Base-by-base conservation (phyloP, 2,888 invertebrate species). In the Lomographa bimaculata region DNA sequence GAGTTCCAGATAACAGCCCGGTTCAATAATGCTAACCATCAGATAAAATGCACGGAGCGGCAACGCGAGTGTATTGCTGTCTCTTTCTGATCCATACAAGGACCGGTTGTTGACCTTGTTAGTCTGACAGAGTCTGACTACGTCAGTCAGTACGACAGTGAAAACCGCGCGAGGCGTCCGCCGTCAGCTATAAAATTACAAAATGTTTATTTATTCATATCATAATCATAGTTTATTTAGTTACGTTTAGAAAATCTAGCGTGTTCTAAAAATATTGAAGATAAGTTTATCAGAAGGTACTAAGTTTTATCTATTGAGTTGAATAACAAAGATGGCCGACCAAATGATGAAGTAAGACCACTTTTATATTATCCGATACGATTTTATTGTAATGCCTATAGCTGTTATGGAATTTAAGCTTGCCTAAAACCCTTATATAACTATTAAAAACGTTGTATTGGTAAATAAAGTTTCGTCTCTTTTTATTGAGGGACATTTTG, bases 291-390 rank as follows among this genome's bases (percentile, higher is more conserved):
- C 14, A 10, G 4, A 20, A n/a, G n/a, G n/a, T n/a, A n/a, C n/a
- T 14, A 8, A 7, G 7, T 17, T 24, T 29, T 14, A 11, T 23
- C 8, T 6, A 7, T n/a, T 18, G 11, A 30, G 10, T 5, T 9
- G 21, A 23, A 18, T 7, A 7, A 6, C 7, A 23, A 25, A 24
- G 7, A 34, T 34, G 34, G 12, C 34, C 12, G 34, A 34, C 6
- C 34, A 24, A 19, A 28, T 34, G 29, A 34, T 40, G 40, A 40
- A 34, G 40, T 40, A 40, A 40, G 40, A 12, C 1, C 8, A 12
- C 1, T 7, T 27, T 34, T 40, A 40, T 6, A 29, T 4, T 11
- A 18, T 29, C 6, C 32, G 32, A 32, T 8, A 24, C 19, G 34
- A 29, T 29, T 16, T 18, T 14, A 14, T 14, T 14, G 4, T 2